A percentile compares a stretch with the other conserved stretches of the same genome.
phyloP scores from a whole-genome alignment of 2,797 vertebrate genomes.

The Triplophysa bombifrons region DNA sequence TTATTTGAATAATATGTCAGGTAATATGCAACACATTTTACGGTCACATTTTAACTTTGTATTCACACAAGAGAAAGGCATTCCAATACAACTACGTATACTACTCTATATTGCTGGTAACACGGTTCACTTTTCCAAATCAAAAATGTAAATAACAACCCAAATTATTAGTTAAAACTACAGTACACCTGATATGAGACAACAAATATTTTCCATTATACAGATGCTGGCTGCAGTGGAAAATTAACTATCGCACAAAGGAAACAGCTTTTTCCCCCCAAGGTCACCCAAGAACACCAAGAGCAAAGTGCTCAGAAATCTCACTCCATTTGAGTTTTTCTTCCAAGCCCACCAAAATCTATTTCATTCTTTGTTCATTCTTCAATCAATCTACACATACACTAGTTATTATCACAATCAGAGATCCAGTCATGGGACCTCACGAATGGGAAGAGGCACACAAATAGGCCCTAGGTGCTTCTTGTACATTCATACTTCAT shows the following conservation, averaged over 20 bases:
- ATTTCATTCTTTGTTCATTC: neutral
- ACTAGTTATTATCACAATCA: neutral
- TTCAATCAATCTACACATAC: neutral
- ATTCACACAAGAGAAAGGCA: neutral
- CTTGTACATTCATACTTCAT: neutral
- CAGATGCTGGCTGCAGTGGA: neutral
- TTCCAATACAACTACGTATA: neutral
- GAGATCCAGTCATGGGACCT: constrained; percentile 13
- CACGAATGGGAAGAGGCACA: neutral
- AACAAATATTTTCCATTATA: neutral
- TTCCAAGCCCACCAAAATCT: neutral
- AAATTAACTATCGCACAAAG: neutral
- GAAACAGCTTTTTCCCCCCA: neutral
- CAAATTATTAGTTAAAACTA: neutral
- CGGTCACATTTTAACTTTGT: neutral
- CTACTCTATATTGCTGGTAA: neutral
- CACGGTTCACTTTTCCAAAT: neutral
- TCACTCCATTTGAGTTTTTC: neutral
- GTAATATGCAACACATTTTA: neutral
- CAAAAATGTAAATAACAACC: neutral
- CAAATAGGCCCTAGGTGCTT: neutral
- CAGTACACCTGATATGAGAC: neutral
- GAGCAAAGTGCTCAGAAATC: neutral
- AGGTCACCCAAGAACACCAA: neutral
- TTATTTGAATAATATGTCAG: neutral